A percentile compares a stretch with the other conserved stretches of the same genome.
These are phyloP conservation scores for Stictocephala bisonia DNA, from an alignment of 2,888 invertebrate species.

Conservation along the genomic window DNA sequence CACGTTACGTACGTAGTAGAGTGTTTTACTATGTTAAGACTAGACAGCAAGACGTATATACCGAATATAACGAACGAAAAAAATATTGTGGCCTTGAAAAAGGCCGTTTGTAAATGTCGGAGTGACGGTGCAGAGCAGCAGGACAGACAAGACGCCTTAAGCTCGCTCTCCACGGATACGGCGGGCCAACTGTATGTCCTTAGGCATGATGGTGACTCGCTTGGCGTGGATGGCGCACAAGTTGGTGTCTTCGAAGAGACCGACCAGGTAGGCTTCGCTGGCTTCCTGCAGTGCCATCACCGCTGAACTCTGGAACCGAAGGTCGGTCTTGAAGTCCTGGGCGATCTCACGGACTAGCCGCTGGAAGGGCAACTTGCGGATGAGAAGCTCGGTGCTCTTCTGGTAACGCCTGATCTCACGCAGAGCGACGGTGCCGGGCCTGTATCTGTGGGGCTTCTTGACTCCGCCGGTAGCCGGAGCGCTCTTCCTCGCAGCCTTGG, in stretches of 20 bases:
- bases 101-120: too few relatives aligned
- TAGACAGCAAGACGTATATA: too few relatives aligned
- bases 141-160: too few relatives aligned
- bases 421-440: constrained; percentile 96
- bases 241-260: constrained; percentile 81
- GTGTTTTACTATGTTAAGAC: too few relatives aligned
- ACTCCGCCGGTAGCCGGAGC: too few relatives aligned
- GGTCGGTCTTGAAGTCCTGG: constrained; percentile 96
- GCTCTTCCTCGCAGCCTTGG: too few relatives aligned
- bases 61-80: too few relatives aligned
- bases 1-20: too few relatives aligned
- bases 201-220: constrained; percentile 74
- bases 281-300: constrained; percentile 87
- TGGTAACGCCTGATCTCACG: constrained; percentile 98
- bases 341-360: constrained; percentile 97
- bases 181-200: constrained; percentile 70
- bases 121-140: too few relatives aligned
- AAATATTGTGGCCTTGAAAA: too few relatives aligned
- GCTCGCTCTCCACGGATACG: constrained; percentile 59
- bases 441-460: constrained; percentile 60
- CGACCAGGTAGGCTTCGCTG: constrained; percentile 73
- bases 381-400: constrained; percentile 94
- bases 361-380: constrained; percentile 96
- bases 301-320: constrained; percentile 95
- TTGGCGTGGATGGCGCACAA: constrained; percentile 82